phyloP scores from a whole-genome alignment of 1,140 invertebrate species.

The Diachasmimorpha longicaudata region DNA sequence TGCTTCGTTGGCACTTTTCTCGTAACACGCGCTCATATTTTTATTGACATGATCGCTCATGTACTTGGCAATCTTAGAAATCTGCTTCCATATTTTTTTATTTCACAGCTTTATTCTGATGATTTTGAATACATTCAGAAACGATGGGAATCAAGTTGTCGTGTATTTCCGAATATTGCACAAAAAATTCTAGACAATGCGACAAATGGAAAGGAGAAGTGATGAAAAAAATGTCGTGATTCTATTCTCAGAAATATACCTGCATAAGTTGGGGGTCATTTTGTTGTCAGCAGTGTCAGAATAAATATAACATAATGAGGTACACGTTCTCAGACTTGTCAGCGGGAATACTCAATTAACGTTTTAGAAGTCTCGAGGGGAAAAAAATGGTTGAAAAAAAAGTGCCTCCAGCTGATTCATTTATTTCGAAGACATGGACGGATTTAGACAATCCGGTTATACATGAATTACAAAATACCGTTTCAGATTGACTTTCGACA shows the following conservation, averaged over 20 bases:
- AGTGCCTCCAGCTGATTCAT: not conserved
- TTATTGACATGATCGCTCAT: constrained; percentile 18
- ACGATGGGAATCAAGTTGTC: not conserved
- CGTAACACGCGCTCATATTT: constrained; percentile 7
- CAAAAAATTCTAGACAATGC: not conserved
- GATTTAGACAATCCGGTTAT: not conserved
- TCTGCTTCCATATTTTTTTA: not conserved
- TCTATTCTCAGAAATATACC: not conserved
- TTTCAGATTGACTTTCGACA: not conserved
- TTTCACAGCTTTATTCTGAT: not conserved
- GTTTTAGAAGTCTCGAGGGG: not conserved
- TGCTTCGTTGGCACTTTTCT: constrained; percentile 12
- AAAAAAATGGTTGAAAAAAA: not conserved
- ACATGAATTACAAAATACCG: not conserved
- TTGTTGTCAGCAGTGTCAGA: not conserved
- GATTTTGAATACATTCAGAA: not conserved
- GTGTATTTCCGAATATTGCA: not conserved
- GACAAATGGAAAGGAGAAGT: not conserved
- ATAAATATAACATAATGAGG: constrained; percentile 13
- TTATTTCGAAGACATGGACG: not conserved
- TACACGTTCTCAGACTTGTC: not conserved
- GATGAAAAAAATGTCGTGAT: not conserved
- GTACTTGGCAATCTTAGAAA: not conserved
- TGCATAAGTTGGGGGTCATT: not conserved
- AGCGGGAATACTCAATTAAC: not conserved